Percentiles rank a stretch among this genome's conserved stretches.
phyloP scores from a whole-genome alignment of 2,113 vertebrate species.

The Strigops habroptila region DNA sequence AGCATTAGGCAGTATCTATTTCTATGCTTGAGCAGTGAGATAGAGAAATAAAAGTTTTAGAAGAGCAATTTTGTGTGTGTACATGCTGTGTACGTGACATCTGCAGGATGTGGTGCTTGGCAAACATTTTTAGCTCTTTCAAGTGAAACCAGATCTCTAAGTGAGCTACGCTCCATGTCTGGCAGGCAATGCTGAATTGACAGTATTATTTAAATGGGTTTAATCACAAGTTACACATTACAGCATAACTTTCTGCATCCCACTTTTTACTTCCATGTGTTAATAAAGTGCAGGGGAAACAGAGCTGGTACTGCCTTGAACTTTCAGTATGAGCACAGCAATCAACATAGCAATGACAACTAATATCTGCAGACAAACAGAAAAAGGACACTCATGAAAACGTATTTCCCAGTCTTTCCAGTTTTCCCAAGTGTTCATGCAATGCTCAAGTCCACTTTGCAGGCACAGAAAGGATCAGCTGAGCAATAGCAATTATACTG shows the following conservation, averaged over 20 bases:
- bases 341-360: rapidly evolving
- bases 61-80: not conserved
- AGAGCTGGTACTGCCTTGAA: not conserved
- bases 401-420: not conserved
- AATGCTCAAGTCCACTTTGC: not conserved
- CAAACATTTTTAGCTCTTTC: not conserved
- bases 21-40: not conserved
- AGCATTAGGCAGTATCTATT: not conserved
- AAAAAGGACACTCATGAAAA: not conserved
- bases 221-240: not conserved
- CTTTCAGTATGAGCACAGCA: not conserved
- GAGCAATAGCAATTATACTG: not conserved
- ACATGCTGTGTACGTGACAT: rapidly evolving
- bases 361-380: not conserved
- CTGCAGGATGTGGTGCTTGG: not conserved
- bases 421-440: not conserved
- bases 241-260: not conserved
- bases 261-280: not conserved
- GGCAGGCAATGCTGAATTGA: not conserved
- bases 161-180: not conserved
- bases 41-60: not conserved
- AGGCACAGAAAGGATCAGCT: not conserved
- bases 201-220: not conserved
- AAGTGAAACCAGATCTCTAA: not conserved
- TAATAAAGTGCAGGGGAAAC: not conserved